phyloP scores from a whole-genome alignment of 2,113 vertebrate species.

The Cranoglanis bouderius region DNA sequence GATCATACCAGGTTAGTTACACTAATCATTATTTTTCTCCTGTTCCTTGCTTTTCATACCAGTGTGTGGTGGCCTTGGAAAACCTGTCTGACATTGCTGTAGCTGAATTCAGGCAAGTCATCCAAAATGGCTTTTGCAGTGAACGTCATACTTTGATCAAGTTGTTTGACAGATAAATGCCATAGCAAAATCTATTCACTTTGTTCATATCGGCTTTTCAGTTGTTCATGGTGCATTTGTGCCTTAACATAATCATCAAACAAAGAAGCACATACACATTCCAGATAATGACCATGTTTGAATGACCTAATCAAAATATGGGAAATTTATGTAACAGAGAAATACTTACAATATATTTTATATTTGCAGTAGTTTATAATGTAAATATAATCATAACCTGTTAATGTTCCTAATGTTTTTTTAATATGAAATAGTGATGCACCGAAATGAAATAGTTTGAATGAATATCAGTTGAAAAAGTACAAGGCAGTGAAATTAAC shows the following conservation, averaged over 20 bases:
- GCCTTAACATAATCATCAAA: neutral
- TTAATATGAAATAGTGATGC: no score
- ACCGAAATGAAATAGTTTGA: neutral
- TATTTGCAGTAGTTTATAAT: neutral
- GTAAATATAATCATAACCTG: neutral
- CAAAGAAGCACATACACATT: neutral
- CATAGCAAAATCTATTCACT: neutral
- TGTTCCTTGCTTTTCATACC: neutral
- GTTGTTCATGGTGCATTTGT: neutral
- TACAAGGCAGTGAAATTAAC: no score
- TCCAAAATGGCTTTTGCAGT: neutral
- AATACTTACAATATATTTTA: neutral
- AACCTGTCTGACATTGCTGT: neutral
- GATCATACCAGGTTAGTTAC: slow-evolving; percentile 78
- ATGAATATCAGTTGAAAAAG: no score
- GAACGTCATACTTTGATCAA: no score
- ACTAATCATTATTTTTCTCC: neutral
- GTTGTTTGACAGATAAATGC: neutral
- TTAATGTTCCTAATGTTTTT: no score
- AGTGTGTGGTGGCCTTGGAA: neutral
- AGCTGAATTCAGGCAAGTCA: neutral
- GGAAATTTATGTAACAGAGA: neutral
- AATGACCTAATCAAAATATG: neutral
- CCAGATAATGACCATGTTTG: neutral
- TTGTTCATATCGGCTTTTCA: neutral